Base-by-base conservation (phyloP, 2,888 invertebrate species). In the Acrobasis consociella region DNA sequence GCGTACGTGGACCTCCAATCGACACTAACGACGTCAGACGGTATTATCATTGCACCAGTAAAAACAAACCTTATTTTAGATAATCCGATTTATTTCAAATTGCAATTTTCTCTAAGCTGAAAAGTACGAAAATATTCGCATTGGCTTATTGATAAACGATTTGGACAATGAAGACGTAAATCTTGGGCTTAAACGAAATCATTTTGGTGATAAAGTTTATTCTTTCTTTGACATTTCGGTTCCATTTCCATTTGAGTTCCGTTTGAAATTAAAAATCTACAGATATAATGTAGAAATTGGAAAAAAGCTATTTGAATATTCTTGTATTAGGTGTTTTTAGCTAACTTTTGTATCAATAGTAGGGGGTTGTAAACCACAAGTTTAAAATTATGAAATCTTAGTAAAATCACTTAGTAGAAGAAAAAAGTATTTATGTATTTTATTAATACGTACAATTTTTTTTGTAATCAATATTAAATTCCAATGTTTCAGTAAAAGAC, bases 31-130 rank as follows among this genome's bases (percentile, higher is more conserved):
- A 42, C 13, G 7, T 11, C 42, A 11, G 31, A 11, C 42, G 7
- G 42, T 11, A 10, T 59, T 59, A 60, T 52, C 51, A 66, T 71
- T 64, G 60, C 62, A 64, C 58, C 39, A 56, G 60, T 70, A 17
- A 42, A 42, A 56, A 15, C 17, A 42, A 56, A 56, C 42, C 22
- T 46, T 15, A 51, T 51, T 53, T 56, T 39, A 15, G 22, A 42
- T 60, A 60, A 60, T 60, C 39, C 51, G 51, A 52, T 60, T 51
- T 51, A 50, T 60, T 50, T 60, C 37, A 51, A 60, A 39, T 50
- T 51, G 49, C 16, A 39, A 50, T 38, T 50, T 59, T 59, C 42
- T 39, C 16, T 59, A 15, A 38, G 59, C 59, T 16, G 49, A 59
- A 50, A 59, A 59, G 10, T 16, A 59, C 9, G 38, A 59, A 49